Conservation (phyloP, 2,888 invertebrate species). For the Diarsia dahlii region DNA sequence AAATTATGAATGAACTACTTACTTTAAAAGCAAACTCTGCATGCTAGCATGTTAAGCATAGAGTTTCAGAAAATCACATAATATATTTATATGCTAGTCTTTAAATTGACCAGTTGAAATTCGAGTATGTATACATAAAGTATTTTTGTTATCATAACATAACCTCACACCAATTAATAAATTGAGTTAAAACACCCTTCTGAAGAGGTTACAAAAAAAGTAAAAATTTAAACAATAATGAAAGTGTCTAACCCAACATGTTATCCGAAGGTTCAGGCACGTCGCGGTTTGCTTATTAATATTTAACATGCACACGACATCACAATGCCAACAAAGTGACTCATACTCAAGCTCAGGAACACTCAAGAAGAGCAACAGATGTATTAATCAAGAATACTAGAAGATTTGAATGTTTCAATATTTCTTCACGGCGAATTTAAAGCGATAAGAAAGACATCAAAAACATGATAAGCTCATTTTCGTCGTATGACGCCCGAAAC, state of each 20-base stretch:
- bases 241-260: conserved; percentile 54
- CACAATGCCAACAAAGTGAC: conserved; percentile 84
- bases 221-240: conserved; percentile 12
- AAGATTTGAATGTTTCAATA: conserved; percentile 53
- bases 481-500: conserved; percentile 63
- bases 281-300: conserved; percentile 78
- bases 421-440: conserved; percentile 53
- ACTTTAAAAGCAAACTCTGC: background rate
- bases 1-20: conserved; percentile 6
- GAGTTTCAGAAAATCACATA: background rate
- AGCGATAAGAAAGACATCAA: conserved; percentile 70
- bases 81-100: background rate
- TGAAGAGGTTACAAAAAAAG: background rate
- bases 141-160: conserved; percentile 59
- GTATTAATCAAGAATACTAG: conserved; percentile 56
- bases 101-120: background rate
- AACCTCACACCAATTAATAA: conserved; percentile 47
- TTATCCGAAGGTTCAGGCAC: conserved; percentile 64
- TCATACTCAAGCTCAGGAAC: conserved; percentile 77
- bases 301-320: conserved; percentile 84
- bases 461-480: conserved; percentile 69
- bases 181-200: background rate
- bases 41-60: background rate
- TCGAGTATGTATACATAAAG: background rate
- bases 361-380: conserved; percentile 53